These are phyloP conservation scores for Coturnix japonica DNA, from an alignment of 2,113 vertebrate species.

Conservation along the genomic window DNA sequence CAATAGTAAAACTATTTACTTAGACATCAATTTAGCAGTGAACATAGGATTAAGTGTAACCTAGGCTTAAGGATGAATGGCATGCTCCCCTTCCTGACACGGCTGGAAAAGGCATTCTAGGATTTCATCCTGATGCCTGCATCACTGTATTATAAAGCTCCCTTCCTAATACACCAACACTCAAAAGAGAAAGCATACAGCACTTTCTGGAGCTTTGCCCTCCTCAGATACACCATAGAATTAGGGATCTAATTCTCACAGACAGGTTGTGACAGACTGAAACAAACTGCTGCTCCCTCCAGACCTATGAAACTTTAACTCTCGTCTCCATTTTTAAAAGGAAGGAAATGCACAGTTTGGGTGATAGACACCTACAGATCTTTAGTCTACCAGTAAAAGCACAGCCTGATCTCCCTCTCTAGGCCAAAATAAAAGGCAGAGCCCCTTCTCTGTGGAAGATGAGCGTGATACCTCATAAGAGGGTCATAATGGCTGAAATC, in stretches of 20 bases:
- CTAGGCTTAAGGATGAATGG: neutral
- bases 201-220: neutral
- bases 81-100: neutral
- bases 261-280: neutral
- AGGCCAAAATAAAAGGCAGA: neutral
- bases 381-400: neutral
- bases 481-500: neutral
- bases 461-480: neutral
- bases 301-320: conserved; percentile 20
- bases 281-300: conserved; percentile 3
- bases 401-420: neutral
- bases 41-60: neutral
- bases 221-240: neutral
- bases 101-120: neutral
- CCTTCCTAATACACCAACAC: neutral
- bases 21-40: neutral
- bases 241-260: neutral
- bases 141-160: neutral
- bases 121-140: neutral
- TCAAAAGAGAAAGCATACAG: neutral
- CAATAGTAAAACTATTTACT: conserved; percentile 17
- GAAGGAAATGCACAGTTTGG: neutral
- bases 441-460: neutral
- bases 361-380: neutral
- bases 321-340: conserved; percentile 7